Conservation (phyloP, 35 echinoderm and acorn worm genomes). For the Apostichopus parvimensis region DNA sequence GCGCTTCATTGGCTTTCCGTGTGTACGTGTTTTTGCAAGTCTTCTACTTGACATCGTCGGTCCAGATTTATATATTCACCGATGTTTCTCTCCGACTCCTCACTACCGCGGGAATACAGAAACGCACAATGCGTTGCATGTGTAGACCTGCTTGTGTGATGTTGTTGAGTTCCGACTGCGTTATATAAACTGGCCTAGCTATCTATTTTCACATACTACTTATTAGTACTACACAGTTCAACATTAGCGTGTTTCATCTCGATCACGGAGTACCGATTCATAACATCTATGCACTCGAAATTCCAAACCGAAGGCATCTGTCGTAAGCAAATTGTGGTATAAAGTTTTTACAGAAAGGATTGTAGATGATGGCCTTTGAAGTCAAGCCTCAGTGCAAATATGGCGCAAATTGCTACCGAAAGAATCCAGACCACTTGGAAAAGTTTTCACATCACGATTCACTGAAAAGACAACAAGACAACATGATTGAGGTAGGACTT, state of each 20-base stretch:
- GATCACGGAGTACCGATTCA: background rate
- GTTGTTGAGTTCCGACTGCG: background rate
- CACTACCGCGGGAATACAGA: background rate
- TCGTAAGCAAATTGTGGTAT: background rate
- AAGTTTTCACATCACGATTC: constrained; percentile 65
- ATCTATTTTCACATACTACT: background rate
- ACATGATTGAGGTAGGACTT: background rate
- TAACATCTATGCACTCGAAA: background rate
- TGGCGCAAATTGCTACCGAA: constrained; percentile 82
- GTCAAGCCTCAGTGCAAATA: constrained; percentile 75
- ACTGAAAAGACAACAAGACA: background rate
- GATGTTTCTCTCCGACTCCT: background rate
- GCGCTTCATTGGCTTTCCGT: too few species aligned
- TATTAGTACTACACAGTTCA: background rate
- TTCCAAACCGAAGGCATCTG: background rate
- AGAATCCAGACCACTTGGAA: constrained; percentile 71
- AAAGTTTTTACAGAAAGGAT: background rate
- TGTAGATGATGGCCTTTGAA: constrained; percentile 1
- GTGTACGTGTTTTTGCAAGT: too few species aligned
- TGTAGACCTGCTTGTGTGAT: background rate
- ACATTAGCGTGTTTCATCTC: background rate
- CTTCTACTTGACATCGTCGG: too few species aligned
- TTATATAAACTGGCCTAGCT: background rate
- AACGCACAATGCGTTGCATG: background rate
- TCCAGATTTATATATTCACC: too few species aligned